Evolutionary conservation across 2,113 vertebrate species (phyloP).

Genomic region (rabbit (Oryctolagus cuniculus)): DNA sequence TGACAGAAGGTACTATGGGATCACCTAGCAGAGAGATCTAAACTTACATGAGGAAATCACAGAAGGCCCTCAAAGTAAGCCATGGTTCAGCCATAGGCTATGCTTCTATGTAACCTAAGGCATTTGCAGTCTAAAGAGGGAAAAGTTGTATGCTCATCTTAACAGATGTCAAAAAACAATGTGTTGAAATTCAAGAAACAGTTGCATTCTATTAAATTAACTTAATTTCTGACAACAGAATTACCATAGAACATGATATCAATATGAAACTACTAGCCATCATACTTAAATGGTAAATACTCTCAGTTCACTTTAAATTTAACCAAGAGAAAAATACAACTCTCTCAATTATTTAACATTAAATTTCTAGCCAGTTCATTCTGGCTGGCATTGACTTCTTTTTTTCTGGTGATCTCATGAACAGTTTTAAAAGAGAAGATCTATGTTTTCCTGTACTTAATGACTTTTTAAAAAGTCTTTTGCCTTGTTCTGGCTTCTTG

Average conservation of each 20-base stretch:
- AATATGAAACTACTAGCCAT: neutral
- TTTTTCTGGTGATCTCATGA: neutral
- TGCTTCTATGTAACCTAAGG: neutral
- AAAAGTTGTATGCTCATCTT: conserved; percentile 12
- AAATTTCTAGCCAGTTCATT: neutral
- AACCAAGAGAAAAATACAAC: neutral
- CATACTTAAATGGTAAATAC: neutral
- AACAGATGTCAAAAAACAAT: conserved; percentile 25
- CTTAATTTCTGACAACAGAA: neutral
- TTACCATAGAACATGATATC: neutral
- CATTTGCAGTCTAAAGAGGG: neutral
- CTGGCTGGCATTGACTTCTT: neutral
- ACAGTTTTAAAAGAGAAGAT: neutral
- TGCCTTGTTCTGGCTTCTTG: neutral
- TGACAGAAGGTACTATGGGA: neutral
- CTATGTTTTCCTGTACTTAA: neutral
- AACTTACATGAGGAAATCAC: fast-evolving
- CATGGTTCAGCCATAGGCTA: neutral
- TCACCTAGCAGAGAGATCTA: neutral
- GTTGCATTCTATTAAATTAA: conserved; percentile 5
- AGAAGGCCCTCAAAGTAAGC: neutral
- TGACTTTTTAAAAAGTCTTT: neutral
- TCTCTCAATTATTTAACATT: neutral
- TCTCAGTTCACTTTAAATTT: conserved; percentile 13
- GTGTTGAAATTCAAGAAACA: neutral